Evolutionary conservation across 2,888 invertebrate species (phyloP), one percentile per base, ranked within the genome.

Genomic region (Hyles lineata): DNA sequence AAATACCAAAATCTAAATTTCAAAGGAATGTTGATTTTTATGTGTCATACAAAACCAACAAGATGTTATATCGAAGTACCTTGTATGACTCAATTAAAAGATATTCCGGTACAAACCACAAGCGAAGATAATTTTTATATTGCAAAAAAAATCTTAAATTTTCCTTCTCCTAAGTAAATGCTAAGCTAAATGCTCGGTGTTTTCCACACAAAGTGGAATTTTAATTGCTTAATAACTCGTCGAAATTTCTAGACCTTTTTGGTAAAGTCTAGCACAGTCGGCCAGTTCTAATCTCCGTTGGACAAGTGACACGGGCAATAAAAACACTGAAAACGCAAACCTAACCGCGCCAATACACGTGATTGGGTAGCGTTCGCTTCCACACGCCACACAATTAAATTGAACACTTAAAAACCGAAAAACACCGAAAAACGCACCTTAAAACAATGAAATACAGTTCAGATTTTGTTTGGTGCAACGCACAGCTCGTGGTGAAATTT

Each of bases 351-450:
- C 80, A 82, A 82, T 80, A 79, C 80, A 78, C 76, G 80, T 80
- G 86, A 85, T 85, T 84, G 84, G 82, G 78, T 75, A 81, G 78
- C 79, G 75, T 75, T 76, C 76, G 78, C 77, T 79, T 77, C 77
- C 76, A 75, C 71, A 67, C 59, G 69, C 73, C 69, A 77, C 80
- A 76, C 75, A 74, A 32, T 32, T 32, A 8, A 21, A 21, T 55
- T 52, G 52, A 52, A 17, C 52, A 63, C 1, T 21, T n/a, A 32
- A 35, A 71, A 71, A 52, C 21, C 5, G 32, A 35, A 52, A 62
- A 19, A 8, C 19, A 21, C 9, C 21, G n/a, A 17, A 71, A 62
- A 52, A 55, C 17, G 17, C 6, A 25, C 71, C 29, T 8, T 63
- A 55, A n/a, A n/a, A n/a, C 62, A 21, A 62, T 6, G 32, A 8